A percentile compares a stretch with the other conserved stretches of the same genome.
phyloP scores from a whole-genome alignment of 2,113 vertebrate genomes.

The Potamarius usumacintae region DNA sequence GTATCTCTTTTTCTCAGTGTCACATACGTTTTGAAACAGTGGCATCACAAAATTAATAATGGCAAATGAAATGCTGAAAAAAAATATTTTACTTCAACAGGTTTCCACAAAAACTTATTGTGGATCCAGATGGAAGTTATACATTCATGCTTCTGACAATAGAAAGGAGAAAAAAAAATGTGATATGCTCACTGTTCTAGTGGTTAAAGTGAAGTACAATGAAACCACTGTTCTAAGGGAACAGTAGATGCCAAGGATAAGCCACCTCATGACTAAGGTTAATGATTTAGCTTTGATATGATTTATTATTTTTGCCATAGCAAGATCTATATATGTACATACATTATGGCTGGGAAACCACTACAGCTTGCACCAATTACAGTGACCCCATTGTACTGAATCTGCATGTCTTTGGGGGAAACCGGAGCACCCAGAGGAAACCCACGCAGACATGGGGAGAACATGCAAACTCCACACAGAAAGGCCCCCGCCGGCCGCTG shows the following conservation, averaged over 20 bases:
- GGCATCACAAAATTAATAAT: not conserved
- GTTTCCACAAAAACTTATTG: not conserved
- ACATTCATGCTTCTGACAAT: not conserved
- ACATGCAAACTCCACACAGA: too few relatives aligned
- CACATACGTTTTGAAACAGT: not conserved
- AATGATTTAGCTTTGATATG: too few relatives aligned
- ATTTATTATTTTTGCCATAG: too few relatives aligned
- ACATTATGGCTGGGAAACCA: too few relatives aligned
- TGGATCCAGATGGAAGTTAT: not conserved
- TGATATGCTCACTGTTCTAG: not conserved
- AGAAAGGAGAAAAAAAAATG: not conserved
- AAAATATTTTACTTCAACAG: not conserved
- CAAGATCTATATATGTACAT: too few relatives aligned
- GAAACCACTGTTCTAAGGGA: not conserved
- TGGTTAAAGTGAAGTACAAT: not conserved
- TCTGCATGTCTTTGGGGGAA: too few relatives aligned
- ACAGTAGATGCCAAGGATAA: not conserved
- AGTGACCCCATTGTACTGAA: too few relatives aligned
- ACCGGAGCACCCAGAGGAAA: too few relatives aligned
- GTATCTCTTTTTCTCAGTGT: not conserved
- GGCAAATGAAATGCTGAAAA: not conserved
- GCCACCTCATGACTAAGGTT: not conserved
- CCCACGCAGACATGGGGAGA: too few relatives aligned
- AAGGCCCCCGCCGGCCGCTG: too few relatives aligned
- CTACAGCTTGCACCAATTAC: too few relatives aligned